A percentile compares a stretch with the other conserved stretches of the same genome.
Evolutionary conservation across 1,140 invertebrate genomes (phyloP).

Genomic region (Eufriesea mexicana): DNA sequence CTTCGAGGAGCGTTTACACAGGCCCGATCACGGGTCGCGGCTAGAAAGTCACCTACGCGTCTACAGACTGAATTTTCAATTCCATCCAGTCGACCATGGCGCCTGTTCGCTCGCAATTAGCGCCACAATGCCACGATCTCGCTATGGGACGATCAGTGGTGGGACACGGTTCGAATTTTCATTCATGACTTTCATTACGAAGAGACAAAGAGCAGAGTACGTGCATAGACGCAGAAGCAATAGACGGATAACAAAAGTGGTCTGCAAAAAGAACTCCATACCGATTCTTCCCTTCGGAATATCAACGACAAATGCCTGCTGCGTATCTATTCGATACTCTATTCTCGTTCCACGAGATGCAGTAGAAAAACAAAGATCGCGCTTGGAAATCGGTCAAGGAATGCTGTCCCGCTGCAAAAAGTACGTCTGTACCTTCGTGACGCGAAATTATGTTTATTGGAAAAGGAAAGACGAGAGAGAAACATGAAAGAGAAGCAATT

Average conservation of each 20-base stretch:
- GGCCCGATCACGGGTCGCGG: neutral
- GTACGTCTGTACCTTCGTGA: neutral
- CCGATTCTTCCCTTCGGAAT: no score
- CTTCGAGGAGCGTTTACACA: constrained; percentile 36
- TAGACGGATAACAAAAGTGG: neutral
- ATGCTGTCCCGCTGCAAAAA: neutral
- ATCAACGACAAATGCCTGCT: no score
- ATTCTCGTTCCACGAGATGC: neutral
- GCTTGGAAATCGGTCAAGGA: neutral
- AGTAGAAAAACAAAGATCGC: neutral
- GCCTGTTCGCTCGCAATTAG: neutral
- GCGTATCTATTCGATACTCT: neutral
- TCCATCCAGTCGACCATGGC: neutral
- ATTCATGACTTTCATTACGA: neutral
- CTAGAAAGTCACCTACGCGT: constrained; percentile 37
- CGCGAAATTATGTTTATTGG: neutral
- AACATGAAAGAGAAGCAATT: neutral
- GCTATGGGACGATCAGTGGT: neutral
- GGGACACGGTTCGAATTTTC: neutral
- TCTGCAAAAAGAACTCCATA: no score
- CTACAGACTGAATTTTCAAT: neutral
- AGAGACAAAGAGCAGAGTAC: no score
- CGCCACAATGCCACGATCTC: neutral
- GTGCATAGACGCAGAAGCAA: neutral
- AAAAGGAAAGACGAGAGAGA: neutral